phyloP scores from a whole-genome alignment of 1,140 invertebrate species.

The Trachymyrmex septentrionalis region DNA sequence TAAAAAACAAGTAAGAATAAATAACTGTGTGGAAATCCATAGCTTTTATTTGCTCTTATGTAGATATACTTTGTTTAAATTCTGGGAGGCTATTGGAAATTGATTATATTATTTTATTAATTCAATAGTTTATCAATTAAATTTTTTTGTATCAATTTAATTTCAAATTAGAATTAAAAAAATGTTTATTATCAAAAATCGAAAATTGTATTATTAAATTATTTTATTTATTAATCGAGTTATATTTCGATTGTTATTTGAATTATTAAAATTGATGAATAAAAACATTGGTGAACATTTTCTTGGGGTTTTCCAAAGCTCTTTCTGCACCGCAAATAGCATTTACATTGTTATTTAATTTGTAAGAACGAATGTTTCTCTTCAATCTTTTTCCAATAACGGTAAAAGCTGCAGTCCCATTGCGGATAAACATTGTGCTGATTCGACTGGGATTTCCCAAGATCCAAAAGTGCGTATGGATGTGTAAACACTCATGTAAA shows the following conservation, averaged over 20 bases:
- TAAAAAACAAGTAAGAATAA: no score
- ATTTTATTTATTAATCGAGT: neutral
- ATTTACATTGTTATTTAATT: constrained; percentile 34
- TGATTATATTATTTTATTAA: no score
- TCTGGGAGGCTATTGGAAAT: no score
- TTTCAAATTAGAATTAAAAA: neutral
- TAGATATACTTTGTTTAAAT: no score
- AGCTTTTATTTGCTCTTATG: no score
- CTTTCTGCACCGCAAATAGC: neutral
- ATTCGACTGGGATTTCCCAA: constrained; percentile 40
- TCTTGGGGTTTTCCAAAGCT: constrained; percentile 26
- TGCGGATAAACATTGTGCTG: neutral
- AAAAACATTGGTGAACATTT: neutral
- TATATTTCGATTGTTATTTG: neutral
- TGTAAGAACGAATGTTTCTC: neutral
- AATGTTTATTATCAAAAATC: neutral
- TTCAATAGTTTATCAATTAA: no score
- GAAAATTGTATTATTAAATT: neutral
- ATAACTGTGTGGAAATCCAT: no score
- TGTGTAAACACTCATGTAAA: neutral
- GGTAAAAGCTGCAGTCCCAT: neutral
- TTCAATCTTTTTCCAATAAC: neutral
- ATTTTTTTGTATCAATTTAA: neutral
- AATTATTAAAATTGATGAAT: neutral
- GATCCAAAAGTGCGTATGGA: neutral